Conservation (phyloP, 2,113 vertebrate genomes). For the Mustela lutreola region DNA sequence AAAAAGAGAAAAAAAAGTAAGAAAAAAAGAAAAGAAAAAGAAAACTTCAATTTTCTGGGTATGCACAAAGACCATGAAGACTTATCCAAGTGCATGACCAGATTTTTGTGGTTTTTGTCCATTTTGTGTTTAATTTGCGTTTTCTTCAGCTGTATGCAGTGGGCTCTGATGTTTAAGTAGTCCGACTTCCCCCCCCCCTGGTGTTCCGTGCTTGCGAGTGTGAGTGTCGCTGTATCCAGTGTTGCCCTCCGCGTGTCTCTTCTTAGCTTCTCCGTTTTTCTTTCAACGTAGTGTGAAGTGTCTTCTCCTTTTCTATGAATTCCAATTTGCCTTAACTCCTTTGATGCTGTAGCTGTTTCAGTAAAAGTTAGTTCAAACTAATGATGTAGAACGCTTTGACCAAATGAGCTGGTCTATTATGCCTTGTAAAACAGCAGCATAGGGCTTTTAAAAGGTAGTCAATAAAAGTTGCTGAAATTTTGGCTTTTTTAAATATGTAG, state of each 20-base stretch:
- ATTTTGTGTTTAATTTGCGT: slow-evolving; percentile 86
- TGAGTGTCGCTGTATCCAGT: slow-evolving; percentile 95
- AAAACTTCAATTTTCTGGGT: slow-evolving; percentile 88
- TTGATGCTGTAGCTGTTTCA: slow-evolving; percentile 94
- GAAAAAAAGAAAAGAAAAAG: slow-evolving; percentile 40
- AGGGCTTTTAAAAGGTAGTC: slow-evolving; percentile 95
- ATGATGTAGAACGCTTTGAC: slow-evolving; percentile 92
- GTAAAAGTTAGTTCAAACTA: slow-evolving; percentile 92
- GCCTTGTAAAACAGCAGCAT: slow-evolving; percentile 95
- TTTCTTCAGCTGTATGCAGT: slow-evolving; percentile 87
- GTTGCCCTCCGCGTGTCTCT: slow-evolving; percentile 91
- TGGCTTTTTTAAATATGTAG: slow-evolving; percentile 94
- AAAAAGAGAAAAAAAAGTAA: background rate
- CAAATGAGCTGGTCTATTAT: slow-evolving; percentile 92
- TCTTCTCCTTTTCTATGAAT: slow-evolving; percentile 93
- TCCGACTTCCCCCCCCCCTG: slow-evolving; percentile 89
- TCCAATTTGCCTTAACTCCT: slow-evolving; percentile 98
- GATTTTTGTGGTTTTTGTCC: slow-evolving; percentile 92
- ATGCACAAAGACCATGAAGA: slow-evolving; percentile 92
- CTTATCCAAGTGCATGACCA: slow-evolving; percentile 94
- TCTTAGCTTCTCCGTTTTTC: slow-evolving; percentile 91
- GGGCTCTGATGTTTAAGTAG: slow-evolving; percentile 89
- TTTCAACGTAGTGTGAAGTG: slow-evolving; percentile 92
- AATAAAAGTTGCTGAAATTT: slow-evolving; percentile 94
- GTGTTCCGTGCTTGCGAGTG: slow-evolving; percentile 96